Base-by-base conservation (phyloP, 2,113 vertebrate genomes). In the Hassar affinis region DNA sequence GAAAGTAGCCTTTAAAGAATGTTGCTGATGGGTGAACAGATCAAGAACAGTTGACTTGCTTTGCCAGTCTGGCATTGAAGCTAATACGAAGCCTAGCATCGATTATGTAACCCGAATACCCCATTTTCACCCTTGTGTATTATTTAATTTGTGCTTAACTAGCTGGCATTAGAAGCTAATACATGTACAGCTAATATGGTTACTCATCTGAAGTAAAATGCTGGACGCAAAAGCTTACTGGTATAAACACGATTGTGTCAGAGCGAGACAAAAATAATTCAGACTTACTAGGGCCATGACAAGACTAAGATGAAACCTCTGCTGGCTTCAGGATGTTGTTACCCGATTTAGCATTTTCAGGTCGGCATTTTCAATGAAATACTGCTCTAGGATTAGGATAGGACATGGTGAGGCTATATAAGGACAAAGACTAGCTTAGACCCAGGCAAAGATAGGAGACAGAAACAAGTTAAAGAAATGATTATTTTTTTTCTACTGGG, bases 381-480 rank as follows among this genome's bases (percentile, higher is more conserved):
- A 75, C 51, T 61, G 11, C 25, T 42, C 38, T 77, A 59, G 17
- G 62, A 38, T 47, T 71, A 71, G 22, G 72, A 20, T 78, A 4
- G 9, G 52, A 83, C 30, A 74, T 69, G 30, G 12, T 64, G 9
- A 20, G 35, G 45, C 18, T 27, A 45, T 42, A 78, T 81, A 72
- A 84, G 78, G 27, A 56, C 75, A 69, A 86, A 69, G n/a, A 71
- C 25, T 27, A 68, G 45, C 54, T 47, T 76, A 61, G 62, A 83
- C 52, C 49, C 52, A 27, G 51, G 88, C 86, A 84, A 89, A 91
- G 90, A 87, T 94, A 93, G 91, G 95, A 93, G 93, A 93, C 95
- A 94, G 90, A 95, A 96, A 93, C 94, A 96, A 95, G 95, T 97
- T 98, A 97, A 97, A 96, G 95, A 96, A 88, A 88, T 94, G 90